phyloP scores from a whole-genome alignment of 2,113 vertebrate species.

The Sporophila hypoxantha region DNA sequence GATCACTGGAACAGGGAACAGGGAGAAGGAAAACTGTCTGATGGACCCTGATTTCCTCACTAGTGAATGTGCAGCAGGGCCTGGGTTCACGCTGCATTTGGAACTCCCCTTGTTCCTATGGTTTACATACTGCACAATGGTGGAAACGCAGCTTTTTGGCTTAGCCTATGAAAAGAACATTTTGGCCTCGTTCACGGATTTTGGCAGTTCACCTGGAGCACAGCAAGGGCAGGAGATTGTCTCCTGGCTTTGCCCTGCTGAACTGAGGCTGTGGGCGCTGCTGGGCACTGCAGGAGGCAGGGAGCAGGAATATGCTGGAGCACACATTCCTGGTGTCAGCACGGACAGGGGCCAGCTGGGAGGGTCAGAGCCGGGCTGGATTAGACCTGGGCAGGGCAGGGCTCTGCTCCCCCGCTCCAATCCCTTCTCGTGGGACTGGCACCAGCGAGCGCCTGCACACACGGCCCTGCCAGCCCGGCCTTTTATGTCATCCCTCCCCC shows the following conservation, averaged over 20 bases:
- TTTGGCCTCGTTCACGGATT: background rate
- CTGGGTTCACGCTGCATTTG: background rate
- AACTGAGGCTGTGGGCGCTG: background rate
- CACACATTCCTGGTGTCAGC: slow-evolving; percentile 78
- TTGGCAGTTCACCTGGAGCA: background rate
- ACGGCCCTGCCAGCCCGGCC: background rate
- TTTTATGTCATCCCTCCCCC: background rate
- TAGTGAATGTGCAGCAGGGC: background rate
- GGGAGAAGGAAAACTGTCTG: background rate
- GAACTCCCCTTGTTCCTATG: background rate
- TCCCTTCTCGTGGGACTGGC: slow-evolving; percentile 69
- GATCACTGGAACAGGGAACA: background rate
- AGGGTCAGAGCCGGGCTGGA: slow-evolving; percentile 59
- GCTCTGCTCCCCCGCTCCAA: slow-evolving; percentile 61
- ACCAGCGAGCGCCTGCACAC: slow-evolving; percentile 27
- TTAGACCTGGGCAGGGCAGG: slow-evolving; percentile 64
- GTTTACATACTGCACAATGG: background rate
- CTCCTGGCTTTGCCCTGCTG: background rate
- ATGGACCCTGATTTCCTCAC: background rate
- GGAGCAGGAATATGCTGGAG: background rate
- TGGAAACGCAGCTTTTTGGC: background rate
- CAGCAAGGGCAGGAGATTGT: background rate
- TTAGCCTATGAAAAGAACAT: background rate
- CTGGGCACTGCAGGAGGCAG: background rate
- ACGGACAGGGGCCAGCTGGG: slow-evolving; percentile 80